Conservation (phyloP, 2,888 invertebrate genomes). For the Rhopalosiphum nymphaeae region DNA sequence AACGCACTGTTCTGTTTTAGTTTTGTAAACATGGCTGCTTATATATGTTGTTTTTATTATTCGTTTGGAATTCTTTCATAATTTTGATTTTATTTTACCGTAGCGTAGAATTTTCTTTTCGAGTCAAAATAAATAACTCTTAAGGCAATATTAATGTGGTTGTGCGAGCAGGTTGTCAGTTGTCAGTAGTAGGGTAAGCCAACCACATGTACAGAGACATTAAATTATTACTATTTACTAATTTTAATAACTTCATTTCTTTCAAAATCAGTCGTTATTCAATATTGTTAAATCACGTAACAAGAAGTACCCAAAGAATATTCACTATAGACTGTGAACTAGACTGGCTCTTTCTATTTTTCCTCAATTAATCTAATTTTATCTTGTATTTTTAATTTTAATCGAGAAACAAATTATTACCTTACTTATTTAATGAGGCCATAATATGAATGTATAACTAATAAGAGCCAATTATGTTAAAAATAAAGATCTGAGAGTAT, state of each 20-base stretch:
- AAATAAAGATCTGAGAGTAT: conserved; percentile 25
- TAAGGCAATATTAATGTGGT: not conserved
- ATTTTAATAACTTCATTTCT: not conserved
- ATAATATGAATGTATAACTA: not conserved
- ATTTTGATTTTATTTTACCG: not conserved
- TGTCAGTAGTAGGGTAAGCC: not conserved
- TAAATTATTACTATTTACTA: not conserved
- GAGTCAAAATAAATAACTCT: not conserved
- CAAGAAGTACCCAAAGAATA: not conserved
- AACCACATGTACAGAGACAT: not conserved
- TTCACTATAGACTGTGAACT: not conserved
- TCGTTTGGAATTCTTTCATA: not conserved
- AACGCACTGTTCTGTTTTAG: not conserved
- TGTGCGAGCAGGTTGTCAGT: not conserved
- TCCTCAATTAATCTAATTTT: not conserved
- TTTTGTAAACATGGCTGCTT: not conserved
- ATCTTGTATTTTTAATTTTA: not conserved
- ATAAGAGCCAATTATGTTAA: not conserved
- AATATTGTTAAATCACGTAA: not conserved
- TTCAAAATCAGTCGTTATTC: not conserved
- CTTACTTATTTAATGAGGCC: not conserved
- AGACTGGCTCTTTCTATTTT: not conserved
- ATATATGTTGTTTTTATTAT: not conserved
- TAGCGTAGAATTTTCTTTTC: not conserved
- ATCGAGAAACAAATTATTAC: not conserved